phyloP scores from a whole-genome alignment of 2,797 vertebrate genomes.

The Pteropus rufus region DNA sequence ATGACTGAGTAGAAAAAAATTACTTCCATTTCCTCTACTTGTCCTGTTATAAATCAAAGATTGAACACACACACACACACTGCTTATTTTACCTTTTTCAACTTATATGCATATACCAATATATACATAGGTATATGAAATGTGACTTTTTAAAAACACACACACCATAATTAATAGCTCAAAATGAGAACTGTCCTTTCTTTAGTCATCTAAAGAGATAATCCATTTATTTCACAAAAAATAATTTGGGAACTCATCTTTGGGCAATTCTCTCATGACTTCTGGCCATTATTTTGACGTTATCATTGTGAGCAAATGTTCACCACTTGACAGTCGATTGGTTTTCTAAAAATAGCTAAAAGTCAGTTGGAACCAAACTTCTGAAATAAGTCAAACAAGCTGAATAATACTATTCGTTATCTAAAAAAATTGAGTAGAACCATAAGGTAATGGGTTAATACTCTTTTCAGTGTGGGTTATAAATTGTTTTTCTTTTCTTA shows the following conservation, averaged over 20 bases:
- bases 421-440: not conserved
- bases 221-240: not conserved
- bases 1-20: not conserved
- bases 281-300: not conserved
- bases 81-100: not conserved
- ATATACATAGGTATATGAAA: not conserved
- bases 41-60: conserved; percentile 39
- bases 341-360: conserved; percentile 30
- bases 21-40: not conserved
- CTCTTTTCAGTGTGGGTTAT: not conserved
- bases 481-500: not conserved
- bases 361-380: not conserved
- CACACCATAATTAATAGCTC: not conserved
- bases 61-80: not conserved
- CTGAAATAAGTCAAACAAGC: not conserved
- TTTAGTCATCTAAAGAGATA: not conserved
- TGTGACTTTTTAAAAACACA: not conserved
- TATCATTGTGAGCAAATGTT: conserved; percentile 15
- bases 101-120: not conserved
- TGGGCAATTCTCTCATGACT: not conserved
- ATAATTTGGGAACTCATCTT: not conserved
- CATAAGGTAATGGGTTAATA: not conserved
- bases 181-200: not conserved
- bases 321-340: not conserved
- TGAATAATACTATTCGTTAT: not conserved